These are phyloP conservation scores for Callaeas wilsoni DNA, from an alignment of 2,113 vertebrate genomes.

Conservation along the genomic window DNA sequence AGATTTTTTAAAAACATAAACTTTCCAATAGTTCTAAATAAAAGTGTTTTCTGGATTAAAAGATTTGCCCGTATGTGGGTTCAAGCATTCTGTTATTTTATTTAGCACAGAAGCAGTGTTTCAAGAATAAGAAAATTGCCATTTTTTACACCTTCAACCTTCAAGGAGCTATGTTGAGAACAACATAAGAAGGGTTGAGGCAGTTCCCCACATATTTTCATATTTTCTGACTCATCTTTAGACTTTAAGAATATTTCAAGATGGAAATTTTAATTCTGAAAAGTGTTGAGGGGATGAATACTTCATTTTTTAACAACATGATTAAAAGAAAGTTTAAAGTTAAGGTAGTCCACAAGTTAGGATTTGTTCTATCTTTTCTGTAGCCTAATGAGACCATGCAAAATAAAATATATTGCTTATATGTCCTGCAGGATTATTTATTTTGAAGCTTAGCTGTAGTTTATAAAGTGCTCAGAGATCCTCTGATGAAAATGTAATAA, in stretches of 20 bases:
- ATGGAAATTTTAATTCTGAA: not conserved
- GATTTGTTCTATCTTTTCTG: not conserved
- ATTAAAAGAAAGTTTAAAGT: not conserved
- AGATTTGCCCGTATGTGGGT: fast-evolving
- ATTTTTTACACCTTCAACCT: not conserved
- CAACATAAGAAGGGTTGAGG: not conserved
- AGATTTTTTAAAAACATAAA: not conserved
- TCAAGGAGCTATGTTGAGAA: not conserved
- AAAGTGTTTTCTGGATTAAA: not conserved
- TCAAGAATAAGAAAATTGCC: not conserved
- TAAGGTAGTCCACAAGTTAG: not conserved
- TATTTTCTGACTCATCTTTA: not conserved
- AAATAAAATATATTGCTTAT: not conserved
- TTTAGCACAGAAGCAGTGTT: not conserved
- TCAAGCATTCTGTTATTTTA: not conserved
- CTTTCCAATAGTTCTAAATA: not conserved
- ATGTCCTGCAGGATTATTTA: slow-evolving; percentile 11
- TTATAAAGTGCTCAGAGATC: slow-evolving; percentile 47
- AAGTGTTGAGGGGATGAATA: not conserved
- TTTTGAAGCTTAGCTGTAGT: slow-evolving; percentile 22
- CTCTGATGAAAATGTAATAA: slow-evolving; percentile 47
- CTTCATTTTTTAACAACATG: not conserved
- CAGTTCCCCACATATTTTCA: not conserved
- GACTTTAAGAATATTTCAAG: not conserved
- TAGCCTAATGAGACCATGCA: not conserved